Evolutionary conservation across 2,888 invertebrate genomes (phyloP).

Genomic region (Agrenia bidenticulata): DNA sequence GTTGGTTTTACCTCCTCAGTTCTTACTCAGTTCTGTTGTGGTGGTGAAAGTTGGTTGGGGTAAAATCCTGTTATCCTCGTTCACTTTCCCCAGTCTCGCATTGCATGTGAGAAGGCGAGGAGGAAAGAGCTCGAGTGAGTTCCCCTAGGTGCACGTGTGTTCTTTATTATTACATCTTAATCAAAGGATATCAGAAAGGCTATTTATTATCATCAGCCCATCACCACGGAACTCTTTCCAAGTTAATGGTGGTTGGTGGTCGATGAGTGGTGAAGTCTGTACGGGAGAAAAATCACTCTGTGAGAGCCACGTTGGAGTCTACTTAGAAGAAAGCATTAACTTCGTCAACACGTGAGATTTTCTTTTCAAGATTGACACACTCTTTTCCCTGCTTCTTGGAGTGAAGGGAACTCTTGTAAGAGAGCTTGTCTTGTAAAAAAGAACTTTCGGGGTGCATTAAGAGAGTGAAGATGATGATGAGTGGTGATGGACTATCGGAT

Average conservation of each 20-base stretch:
- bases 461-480: not conserved
- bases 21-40: not conserved
- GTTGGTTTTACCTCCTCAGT: slow-evolving; percentile 5
- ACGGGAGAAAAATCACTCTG: not conserved
- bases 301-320: not conserved
- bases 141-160: slow-evolving; percentile 3
- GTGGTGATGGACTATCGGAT: slow-evolving; percentile 7
- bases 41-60: slow-evolving; percentile 19
- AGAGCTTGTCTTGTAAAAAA: not conserved
- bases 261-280: not conserved
- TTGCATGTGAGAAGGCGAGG: slow-evolving; percentile 12
- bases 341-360: slow-evolving; percentile 17
- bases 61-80: not conserved
- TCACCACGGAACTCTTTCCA: not conserved
- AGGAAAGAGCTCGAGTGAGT: not conserved
- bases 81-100: slow-evolving; percentile 17
- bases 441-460: not conserved
- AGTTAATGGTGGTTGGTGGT: not conserved
- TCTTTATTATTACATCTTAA: slow-evolving; percentile 20
- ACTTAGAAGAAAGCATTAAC: slow-evolving; percentile 12
- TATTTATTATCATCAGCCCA: slow-evolving; percentile 15
- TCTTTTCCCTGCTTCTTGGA: not conserved
- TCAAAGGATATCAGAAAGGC: slow-evolving; percentile 18
- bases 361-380: slow-evolving; percentile 2
- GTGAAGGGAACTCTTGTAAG: no score